These are phyloP conservation scores for Caenorhabditis uteleia DNA, from an alignment of 2,888 invertebrate species.

Conservation along the genomic window DNA sequence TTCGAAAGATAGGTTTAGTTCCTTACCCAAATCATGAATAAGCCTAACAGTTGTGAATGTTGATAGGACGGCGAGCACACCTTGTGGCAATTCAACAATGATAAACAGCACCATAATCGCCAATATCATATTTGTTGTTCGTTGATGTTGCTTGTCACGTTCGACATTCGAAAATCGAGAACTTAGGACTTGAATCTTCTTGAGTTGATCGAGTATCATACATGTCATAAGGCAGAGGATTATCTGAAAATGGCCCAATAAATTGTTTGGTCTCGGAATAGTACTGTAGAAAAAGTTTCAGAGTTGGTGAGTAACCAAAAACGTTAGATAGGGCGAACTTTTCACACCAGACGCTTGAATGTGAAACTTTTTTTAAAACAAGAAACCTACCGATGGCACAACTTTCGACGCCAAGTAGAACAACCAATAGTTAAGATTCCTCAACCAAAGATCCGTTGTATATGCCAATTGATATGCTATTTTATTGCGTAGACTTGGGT, in stretches of 20 bases:
- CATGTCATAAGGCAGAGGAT: slow-evolving; percentile 64
- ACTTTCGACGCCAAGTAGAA: slow-evolving; percentile 52
- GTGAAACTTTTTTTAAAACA: no score
- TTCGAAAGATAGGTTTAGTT: slow-evolving; percentile 1
- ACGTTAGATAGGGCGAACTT: no score
- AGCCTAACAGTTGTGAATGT: slow-evolving; percentile 41
- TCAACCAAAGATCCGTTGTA: slow-evolving; percentile 39
- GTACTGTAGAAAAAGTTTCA: no score
- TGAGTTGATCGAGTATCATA: slow-evolving; percentile 57
- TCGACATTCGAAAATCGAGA: slow-evolving; percentile 57
- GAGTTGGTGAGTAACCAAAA: no score
- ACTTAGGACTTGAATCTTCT: slow-evolving; percentile 52
- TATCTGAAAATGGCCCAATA: slow-evolving; percentile 32
- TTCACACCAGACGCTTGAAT: no score
- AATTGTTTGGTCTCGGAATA: no score
- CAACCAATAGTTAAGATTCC: slow-evolving; percentile 61
- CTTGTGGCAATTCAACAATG: slow-evolving; percentile 63
- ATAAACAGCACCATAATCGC: slow-evolving; percentile 66
- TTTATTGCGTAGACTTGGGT: slow-evolving; percentile 40
- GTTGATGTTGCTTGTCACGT: slow-evolving; percentile 59
- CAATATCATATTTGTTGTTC: slow-evolving; percentile 64
- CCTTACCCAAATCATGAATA: slow-evolving; percentile 47
- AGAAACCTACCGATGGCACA: slow-evolving; percentile 44
- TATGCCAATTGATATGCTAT: slow-evolving; percentile 55
- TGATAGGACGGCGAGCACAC: slow-evolving; percentile 55